These are phyloP conservation scores for Thysanoteuthis rhombus DNA, from an alignment of 2,888 invertebrate species.

Conservation along the genomic window DNA sequence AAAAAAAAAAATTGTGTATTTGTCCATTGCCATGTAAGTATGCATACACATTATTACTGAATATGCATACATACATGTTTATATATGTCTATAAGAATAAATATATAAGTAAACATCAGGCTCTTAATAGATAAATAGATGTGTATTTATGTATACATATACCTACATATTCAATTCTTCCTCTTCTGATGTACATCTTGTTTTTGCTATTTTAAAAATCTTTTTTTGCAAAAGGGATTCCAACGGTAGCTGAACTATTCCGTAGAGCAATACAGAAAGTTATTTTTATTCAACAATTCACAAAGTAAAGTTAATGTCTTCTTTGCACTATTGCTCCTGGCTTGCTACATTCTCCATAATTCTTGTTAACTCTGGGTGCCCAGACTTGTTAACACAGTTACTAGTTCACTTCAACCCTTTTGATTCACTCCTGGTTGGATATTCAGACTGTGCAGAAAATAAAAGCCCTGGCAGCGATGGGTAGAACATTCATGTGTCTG, in stretches of 20 bases:
- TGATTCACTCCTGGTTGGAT: neutral
- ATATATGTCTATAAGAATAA: neutral
- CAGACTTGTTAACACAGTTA: neutral
- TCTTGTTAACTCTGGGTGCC: neutral
- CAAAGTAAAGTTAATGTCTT: neutral
- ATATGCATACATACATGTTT: neutral
- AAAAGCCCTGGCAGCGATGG: neutral
- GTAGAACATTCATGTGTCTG: neutral
- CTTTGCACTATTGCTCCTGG: neutral
- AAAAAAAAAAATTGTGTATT: too few relatives aligned
- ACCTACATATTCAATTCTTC: neutral
- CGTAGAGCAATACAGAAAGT: neutral
- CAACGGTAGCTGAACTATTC: neutral
- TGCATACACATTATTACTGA: too few relatives aligned
- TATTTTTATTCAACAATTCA: neutral
- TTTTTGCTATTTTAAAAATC: neutral
- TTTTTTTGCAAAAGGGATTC: neutral
- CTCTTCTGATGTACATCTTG: too few relatives aligned
- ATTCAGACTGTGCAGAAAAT: neutral
- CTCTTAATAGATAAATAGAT: too few relatives aligned
- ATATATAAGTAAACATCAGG: neutral
- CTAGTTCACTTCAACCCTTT: neutral
- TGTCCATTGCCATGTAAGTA: neutral
- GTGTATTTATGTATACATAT: neutral
- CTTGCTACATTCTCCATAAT: neutral